Evolutionary conservation across 2,113 vertebrate genomes (phyloP).

Genomic region (Halcyon senegalensis): DNA sequence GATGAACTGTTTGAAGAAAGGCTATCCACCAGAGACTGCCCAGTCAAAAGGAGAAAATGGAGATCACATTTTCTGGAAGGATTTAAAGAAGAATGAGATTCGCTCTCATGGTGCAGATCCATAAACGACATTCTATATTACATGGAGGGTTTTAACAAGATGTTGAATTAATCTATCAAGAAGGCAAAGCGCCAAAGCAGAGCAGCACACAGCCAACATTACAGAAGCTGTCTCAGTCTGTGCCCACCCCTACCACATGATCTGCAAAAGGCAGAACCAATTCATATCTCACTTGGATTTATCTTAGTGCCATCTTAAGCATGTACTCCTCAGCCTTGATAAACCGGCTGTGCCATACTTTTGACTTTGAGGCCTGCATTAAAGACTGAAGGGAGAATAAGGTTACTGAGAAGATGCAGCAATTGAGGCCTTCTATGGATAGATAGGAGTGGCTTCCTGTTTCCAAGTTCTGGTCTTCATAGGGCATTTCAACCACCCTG

Average conservation of each 20-base stretch:
- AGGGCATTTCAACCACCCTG: too few relatives aligned
- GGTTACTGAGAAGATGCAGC: too few relatives aligned
- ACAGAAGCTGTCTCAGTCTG: neutral
- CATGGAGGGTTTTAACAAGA: neutral
- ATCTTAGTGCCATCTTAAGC: neutral
- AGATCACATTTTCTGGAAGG: neutral
- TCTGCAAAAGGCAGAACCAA: neutral
- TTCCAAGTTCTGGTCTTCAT: too few relatives aligned
- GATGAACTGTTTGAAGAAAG: neutral
- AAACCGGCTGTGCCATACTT: neutral
- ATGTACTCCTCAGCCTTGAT: neutral
- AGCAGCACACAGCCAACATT: neutral
- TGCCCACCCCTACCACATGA: neutral
- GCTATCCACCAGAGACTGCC: neutral
- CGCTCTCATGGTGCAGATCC: neutral
- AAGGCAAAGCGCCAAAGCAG: neutral
- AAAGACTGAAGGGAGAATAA: neutral
- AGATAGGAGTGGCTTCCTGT: too few relatives aligned
- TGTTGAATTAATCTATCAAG: neutral
- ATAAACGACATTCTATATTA: neutral
- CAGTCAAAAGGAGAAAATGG: neutral
- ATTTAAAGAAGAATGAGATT: neutral
- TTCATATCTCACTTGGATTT: neutral
- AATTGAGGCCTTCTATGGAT: too few relatives aligned
- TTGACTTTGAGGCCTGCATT: neutral